phyloP scores from a whole-genome alignment of 2,113 vertebrate genomes.

The Oncorhynchus mykiss region DNA sequence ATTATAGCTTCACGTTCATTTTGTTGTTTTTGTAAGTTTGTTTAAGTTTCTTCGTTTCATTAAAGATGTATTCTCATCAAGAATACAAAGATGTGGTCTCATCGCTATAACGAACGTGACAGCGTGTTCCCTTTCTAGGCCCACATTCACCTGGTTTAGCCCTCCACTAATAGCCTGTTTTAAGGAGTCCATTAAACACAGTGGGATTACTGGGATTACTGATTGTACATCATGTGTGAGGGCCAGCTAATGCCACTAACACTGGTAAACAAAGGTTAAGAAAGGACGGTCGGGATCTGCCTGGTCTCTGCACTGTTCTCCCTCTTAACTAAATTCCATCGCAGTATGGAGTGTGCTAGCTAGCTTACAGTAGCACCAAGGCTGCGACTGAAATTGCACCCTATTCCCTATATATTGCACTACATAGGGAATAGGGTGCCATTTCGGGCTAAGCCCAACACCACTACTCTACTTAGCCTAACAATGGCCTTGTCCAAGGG shows the following conservation, averaged over 20 bases:
- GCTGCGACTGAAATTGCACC: not conserved
- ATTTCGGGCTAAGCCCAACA: too few species aligned
- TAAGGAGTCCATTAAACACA: conserved; percentile 49
- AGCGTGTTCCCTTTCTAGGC: not conserved
- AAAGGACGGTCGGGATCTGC: not conserved
- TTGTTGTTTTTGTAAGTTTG: too few species aligned
- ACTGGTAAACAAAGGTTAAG: conserved; percentile 31
- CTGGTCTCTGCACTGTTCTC: not conserved
- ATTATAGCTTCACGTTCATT: too few species aligned
- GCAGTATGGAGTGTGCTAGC: not conserved
- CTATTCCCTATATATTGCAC: too few species aligned
- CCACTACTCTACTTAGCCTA: too few species aligned
- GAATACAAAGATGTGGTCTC: too few species aligned
- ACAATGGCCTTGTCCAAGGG: too few species aligned
- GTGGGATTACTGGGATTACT: conserved; percentile 48
- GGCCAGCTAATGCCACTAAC: conserved; percentile 37
- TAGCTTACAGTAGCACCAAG: not conserved
- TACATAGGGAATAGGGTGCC: too few species aligned
- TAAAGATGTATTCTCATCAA: too few species aligned
- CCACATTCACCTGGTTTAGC: conserved; percentile 50
- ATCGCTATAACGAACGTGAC: too few species aligned
- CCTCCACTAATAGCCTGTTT: conserved; percentile 48
- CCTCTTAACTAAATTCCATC: not conserved
- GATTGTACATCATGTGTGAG: conserved; percentile 16
- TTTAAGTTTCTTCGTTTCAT: too few species aligned